Base-by-base conservation (phyloP, 2,888 invertebrate genomes). In the Rhabditophanes sp. region DNA sequence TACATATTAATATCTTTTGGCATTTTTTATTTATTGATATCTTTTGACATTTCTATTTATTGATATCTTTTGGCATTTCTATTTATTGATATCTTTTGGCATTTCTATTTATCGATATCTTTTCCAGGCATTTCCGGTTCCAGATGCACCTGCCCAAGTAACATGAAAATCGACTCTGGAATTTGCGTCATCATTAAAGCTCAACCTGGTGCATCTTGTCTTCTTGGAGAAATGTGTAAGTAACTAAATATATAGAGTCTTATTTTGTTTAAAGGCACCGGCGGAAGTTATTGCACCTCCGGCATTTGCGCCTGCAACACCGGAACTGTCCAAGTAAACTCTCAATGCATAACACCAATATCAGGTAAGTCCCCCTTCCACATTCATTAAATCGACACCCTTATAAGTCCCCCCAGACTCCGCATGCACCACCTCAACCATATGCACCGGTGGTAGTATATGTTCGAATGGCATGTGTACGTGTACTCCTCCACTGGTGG, bases 231-330 rank as follows among this genome's bases (percentile, higher is more conserved):
- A 8, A 46, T 46, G 16, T 62, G 62, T 35, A 43, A n/a, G n/a
- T n/a, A n/a, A n/a, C n/a, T n/a, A n/a, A n/a, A n/a, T n/a, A n/a
- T n/a, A n/a, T n/a, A n/a, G n/a, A n/a, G n/a, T n/a, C n/a, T n/a
- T n/a, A n/a, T n/a, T n/a, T n/a, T n/a, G n/a, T n/a, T n/a, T n/a
- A n/a, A n/a, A n/a, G n/a, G n/a, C n/a, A n/a, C 46, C 5, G 60
- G 61, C 21, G 56, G 55, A 18, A 56, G 58, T 2, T 44, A 41
- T 19, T 64, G 64, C 35, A 45, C 52, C n/a, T 42, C 48, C 21
- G 62, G 63, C 7, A 37, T 41, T 5, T 64, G 64, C 40, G 45
- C 49, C 7, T 64, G 64, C 28, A 53, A 55, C 8, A 24, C 37
- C 8, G 47, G 47, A n/a, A 45, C 48, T 14, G 35, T 36, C 23